Conservation (phyloP, 2,888 invertebrate species). For the Troides oblongomaculatus region DNA sequence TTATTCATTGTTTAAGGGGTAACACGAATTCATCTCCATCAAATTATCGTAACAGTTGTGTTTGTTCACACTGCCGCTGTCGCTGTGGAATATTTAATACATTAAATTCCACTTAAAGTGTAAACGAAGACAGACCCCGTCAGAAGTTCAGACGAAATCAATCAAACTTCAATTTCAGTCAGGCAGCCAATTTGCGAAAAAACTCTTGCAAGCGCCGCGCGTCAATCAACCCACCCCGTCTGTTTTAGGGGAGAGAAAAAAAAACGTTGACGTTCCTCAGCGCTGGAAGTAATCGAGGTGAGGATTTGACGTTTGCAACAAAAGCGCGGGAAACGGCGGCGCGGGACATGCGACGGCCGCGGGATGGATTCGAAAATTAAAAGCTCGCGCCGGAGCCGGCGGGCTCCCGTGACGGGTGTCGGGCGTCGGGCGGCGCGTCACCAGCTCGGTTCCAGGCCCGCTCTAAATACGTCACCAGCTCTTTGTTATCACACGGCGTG, state of each 20-base stretch:
- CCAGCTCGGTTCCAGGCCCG: slow-evolving; percentile 76
- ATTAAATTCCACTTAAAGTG: slow-evolving; percentile 20
- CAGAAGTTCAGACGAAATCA: slow-evolving; percentile 62
- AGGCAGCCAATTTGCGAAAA: slow-evolving; percentile 45
- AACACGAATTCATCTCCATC: neutral
- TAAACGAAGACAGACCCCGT: slow-evolving; percentile 38
- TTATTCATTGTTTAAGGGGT: no score
- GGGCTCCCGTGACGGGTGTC: slow-evolving; percentile 71
- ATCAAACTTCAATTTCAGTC: slow-evolving; percentile 56
- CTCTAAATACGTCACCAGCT: slow-evolving; percentile 79
- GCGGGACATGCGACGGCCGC: slow-evolving; percentile 54
- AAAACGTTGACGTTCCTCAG: slow-evolving; percentile 32
- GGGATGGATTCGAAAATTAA: slow-evolving; percentile 77
- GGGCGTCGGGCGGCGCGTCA: slow-evolving; percentile 48
- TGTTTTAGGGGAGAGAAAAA: slow-evolving; percentile 54
- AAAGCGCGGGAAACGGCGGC: slow-evolving; percentile 57
- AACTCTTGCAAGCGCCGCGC: slow-evolving; percentile 37
- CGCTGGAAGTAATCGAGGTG: slow-evolving; percentile 64
- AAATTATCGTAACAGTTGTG: neutral
- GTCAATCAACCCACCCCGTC: slow-evolving; percentile 65
- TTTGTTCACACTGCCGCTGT: neutral
- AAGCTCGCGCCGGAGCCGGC: slow-evolving; percentile 67
- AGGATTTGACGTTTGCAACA: slow-evolving; percentile 62
- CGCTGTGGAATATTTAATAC: slow-evolving; percentile 2
- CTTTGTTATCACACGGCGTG: slow-evolving; percentile 76